phyloP scores from a whole-genome alignment of 2,797 vertebrate genomes.

The Leucoraja ocellata region DNA sequence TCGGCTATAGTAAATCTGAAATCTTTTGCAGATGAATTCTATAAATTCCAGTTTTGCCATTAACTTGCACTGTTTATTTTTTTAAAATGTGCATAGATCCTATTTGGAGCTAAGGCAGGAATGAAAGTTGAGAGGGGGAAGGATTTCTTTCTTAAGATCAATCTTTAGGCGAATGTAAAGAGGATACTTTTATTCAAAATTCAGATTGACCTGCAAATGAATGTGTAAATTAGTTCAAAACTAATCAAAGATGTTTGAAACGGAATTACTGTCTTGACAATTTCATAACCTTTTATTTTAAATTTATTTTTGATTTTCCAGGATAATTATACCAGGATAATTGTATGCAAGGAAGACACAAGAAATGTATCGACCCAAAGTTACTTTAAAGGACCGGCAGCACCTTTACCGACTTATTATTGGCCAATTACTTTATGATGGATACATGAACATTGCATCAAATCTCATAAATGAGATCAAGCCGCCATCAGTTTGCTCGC shows the following conservation, averaged over 20 bases:
- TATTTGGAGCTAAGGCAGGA: neutral
- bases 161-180: no score
- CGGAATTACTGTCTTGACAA: neutral
- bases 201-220: no score
- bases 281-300: neutral
- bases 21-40: no score
- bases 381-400: slow-evolving; percentile 88
- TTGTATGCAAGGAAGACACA: neutral
- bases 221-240: no score
- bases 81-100: neutral
- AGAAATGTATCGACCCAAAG: slow-evolving; percentile 86
- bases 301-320: neutral
- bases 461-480: slow-evolving; percentile 88
- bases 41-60: neutral
- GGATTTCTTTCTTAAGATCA: neutral
- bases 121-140: neutral
- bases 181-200: neutral
- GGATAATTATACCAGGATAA: neutral
- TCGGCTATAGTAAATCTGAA: no score
- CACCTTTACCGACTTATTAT: slow-evolving; percentile 94
- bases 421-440: slow-evolving; percentile 90
- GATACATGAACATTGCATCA: slow-evolving; percentile 88
- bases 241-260: neutral
- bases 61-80: neutral
- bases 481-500: slow-evolving; percentile 79